phyloP scores from a whole-genome alignment of 2,888 invertebrate genomes.

The Pterostichus niger region DNA sequence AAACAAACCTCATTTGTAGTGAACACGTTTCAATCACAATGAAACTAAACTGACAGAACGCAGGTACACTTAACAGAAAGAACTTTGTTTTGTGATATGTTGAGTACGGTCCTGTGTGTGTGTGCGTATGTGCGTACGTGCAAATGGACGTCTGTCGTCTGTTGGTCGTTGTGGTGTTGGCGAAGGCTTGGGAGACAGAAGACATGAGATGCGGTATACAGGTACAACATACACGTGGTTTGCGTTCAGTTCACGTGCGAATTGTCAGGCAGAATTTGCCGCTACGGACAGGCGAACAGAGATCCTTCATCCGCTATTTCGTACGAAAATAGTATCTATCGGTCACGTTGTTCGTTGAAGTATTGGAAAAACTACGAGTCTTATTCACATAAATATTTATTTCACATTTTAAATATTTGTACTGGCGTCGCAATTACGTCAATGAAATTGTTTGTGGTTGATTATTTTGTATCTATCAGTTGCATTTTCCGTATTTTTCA shows the following conservation, averaged over 20 bases:
- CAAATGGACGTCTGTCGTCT: constrained; percentile 31
- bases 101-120: constrained; percentile 37
- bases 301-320: not conserved
- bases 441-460: too few relatives aligned
- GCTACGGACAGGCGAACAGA: constrained; percentile 13
- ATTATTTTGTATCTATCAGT: too few relatives aligned
- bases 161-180: constrained; percentile 7
- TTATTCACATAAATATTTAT: too few relatives aligned
- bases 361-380: constrained; percentile 11
- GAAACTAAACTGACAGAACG: not conserved
- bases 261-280: constrained; percentile 55
- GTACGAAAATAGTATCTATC: not conserved
- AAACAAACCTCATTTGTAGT: too few relatives aligned
- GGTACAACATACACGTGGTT: constrained; percentile 44
- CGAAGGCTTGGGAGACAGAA: constrained; percentile 18
- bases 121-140: constrained; percentile 25
- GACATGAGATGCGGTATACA: constrained; percentile 34
- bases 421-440: too few relatives aligned
- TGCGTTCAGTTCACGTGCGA: constrained; percentile 52
- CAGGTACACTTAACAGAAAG: not conserved
- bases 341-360: constrained; percentile 5
- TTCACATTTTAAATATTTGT: not conserved
- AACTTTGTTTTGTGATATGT: not conserved
- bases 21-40: too few relatives aligned
- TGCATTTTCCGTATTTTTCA: too few relatives aligned